Base-by-base conservation (phyloP, 2,113 vertebrate species). In the Bombycilla garrulus region DNA sequence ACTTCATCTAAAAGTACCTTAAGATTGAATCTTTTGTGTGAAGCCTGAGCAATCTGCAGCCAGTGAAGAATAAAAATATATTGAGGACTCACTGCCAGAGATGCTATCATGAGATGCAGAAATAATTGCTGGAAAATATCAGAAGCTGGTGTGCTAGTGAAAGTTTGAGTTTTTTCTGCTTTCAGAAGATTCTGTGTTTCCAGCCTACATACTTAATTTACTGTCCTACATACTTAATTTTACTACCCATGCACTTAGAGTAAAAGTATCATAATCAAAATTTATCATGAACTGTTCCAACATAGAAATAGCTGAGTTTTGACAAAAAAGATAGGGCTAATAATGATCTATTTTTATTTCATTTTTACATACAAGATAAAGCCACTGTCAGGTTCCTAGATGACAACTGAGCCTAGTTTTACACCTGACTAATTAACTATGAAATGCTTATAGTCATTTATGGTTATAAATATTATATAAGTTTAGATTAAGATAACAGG, bases 21-120 rank as follows among this genome's bases (percentile, higher is more conserved):
- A 77, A 95, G 78, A 96, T 69, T 92, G 84, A 45, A 72, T 89
- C 78, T 93, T 95, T 92, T 95, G 79, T 95, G 70, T 66, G 78
- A 97, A 95, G 82, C 56, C 47, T 6, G 7, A 93, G 62, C 45
- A 95, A 90, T 66, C 62, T 79, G 74, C 44, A 83, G 54, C 21
- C 79, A 93, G 58, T 40, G 66, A 91, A 88, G 82, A 92, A 87
- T 69, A 94, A 93, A 95, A 94, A 91, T 58, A 86, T 73, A 82
- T 44, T 82, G 74, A 86, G 42, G 33, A 80, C 61, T 95, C 58
- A 57, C 66, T 87, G 62, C 53, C 36, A 85, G 61, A 89, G 86
- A 87, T 79, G 78, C 19, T 89, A 53, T 72, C 3, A 2, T 87
- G 66, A 95, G 81, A 58, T 84, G 67, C 73, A 95, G 66, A 90